Evolutionary conservation across 2,888 invertebrate genomes (phyloP).

Genomic region (Hoplodrina blanda): DNA sequence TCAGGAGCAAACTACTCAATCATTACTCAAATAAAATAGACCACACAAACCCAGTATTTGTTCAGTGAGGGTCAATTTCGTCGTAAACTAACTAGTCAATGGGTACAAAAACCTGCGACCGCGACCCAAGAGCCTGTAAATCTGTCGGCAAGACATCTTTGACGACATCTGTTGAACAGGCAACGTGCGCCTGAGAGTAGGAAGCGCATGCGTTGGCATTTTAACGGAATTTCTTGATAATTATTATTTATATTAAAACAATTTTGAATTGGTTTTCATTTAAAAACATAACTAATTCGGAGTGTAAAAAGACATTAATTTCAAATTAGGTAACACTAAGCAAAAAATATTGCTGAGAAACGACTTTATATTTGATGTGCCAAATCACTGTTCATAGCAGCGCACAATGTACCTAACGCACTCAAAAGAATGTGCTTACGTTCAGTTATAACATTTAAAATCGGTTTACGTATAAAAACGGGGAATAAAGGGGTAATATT

Average conservation of each 20-base stretch:
- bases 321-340: no score
- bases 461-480: no score
- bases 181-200: conserved; percentile 57
- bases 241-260: background rate
- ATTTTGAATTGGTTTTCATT: no score
- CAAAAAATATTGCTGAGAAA: no score
- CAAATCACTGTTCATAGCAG: no score
- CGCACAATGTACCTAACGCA: no score
- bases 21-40: conserved; percentile 26
- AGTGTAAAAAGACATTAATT: no score
- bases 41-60: conserved; percentile 69
- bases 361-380: no score
- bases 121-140: conserved; percentile 74
- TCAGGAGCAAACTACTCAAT: conserved; percentile 3
- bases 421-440: no score
- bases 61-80: conserved; percentile 65
- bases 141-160: conserved; percentile 73
- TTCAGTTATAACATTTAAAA: no score
- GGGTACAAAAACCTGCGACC: conserved; percentile 68
- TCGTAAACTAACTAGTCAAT: conserved; percentile 66
- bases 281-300: no score
- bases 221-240: conserved; percentile 24
- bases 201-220: conserved; percentile 41
- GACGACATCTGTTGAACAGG: conserved; percentile 80
- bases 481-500: no score